Evolutionary conservation across 2,113 vertebrate genomes (phyloP).

Genomic region (Muntiacus reevesi): DNA sequence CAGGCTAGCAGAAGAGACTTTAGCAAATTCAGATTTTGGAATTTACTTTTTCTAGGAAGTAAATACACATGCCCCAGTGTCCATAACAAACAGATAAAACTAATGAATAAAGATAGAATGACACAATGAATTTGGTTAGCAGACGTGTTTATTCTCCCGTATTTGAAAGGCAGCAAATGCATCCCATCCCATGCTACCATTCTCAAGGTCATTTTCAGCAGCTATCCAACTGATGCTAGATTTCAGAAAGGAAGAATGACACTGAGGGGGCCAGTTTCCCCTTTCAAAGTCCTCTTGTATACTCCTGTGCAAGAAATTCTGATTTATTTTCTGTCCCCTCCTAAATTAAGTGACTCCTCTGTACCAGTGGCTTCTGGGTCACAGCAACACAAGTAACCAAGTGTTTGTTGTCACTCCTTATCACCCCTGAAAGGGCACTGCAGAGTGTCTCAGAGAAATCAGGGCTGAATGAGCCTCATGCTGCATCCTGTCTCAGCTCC

Average conservation of each 20-base stretch:
- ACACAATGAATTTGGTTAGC: background rate
- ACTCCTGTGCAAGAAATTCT: background rate
- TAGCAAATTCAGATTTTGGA: background rate
- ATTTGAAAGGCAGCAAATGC: background rate
- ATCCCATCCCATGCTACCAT: accelerated
- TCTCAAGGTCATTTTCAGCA: background rate
- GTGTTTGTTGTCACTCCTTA: background rate
- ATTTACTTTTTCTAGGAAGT: background rate
- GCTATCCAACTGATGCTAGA: background rate
- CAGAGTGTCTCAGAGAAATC: background rate
- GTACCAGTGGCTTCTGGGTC: background rate
- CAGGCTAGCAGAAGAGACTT: background rate
- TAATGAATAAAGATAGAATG: background rate
- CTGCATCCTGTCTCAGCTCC: background rate
- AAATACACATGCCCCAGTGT: background rate
- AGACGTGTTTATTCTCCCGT: background rate
- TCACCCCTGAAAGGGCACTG: background rate
- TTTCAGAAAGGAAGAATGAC: background rate
- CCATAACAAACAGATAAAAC: background rate
- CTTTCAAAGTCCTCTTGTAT: background rate
- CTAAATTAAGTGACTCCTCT: background rate
- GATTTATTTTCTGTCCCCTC: background rate
- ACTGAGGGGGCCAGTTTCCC: accelerated
- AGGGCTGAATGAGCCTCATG: background rate
- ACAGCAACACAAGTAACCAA: background rate